These are phyloP conservation scores for Mycteria americana DNA, from an alignment of 2,797 vertebrate species.

Conservation along the genomic window DNA sequence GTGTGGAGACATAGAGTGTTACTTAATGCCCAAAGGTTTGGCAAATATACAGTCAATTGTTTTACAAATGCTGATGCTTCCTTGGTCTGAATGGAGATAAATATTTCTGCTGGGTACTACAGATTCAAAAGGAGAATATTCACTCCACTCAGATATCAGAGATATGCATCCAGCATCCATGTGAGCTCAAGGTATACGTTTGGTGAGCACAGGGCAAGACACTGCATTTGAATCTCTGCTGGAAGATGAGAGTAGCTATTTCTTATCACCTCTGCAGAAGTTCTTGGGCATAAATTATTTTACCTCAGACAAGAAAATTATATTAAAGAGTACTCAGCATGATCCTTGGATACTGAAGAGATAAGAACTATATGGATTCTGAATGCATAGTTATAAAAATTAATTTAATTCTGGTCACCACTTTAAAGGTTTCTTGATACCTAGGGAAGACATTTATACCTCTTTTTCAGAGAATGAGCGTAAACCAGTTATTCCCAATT, in stretches of 20 bases:
- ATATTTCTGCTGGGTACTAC: not conserved
- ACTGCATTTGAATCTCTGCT: not conserved
- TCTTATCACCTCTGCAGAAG: not conserved
- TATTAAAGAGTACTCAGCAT: constrained; percentile 5
- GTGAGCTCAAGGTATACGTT: not conserved
- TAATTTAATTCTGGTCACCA: not conserved
- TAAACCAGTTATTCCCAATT: not conserved
- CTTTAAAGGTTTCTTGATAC: not conserved
- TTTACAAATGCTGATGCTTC: not conserved
- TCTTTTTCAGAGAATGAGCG: not conserved
- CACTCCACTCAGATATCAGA: not conserved
- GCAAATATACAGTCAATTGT: not conserved
- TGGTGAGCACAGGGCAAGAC: not conserved
- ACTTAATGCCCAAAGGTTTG: not conserved
- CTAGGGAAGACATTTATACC: not conserved
- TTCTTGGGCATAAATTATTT: constrained; percentile 21
- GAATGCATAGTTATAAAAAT: not conserved
- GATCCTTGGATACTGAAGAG: not conserved
- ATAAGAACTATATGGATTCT: not conserved
- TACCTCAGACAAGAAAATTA: not conserved
- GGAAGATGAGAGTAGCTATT: not conserved
- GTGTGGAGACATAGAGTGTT: not conserved
- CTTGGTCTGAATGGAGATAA: not conserved
- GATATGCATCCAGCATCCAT: fast-evolving
- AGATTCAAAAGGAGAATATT: not conserved